Base-by-base conservation (phyloP, 2,113 vertebrate genomes). In the Atrichornis clamosus region DNA sequence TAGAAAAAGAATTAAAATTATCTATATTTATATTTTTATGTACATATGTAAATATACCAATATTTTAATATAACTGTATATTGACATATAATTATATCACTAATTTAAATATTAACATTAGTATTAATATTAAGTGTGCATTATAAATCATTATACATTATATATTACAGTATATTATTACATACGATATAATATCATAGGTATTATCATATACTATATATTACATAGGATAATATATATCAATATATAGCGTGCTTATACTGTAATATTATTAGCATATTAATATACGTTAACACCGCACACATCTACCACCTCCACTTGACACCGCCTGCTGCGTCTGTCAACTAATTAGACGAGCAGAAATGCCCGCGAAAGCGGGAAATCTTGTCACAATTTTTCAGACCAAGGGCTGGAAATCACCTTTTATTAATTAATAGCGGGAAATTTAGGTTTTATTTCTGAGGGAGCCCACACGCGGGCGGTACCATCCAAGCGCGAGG, bases 241-340 rank as follows among this genome's bases (percentile, higher is more conserved):
- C n/a, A 47, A 14, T 2, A 33, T 10, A 6, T 4, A 4, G 9
- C 15, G 22, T 18, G 44, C 39, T 37, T 37, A 15, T 27, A 37
- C 13, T 6, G 27, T 7, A 37, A 7, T 9, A 33, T 39, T 46
- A 37, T 14, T 5, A 50, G 4, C 0, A 13, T 13, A 21, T 15
- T n/a, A 47, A 69, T 23, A 37, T 1, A 6, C 8, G 18, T 44
- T 37, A 42, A 50, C 5, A 46, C 8, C 13, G 0, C 33, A 32
- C 53, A 62, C 16, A 68, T 55, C 68, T 32, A 68, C 64, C n/a
- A 10, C 18, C 73, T 53, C 37, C 32, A 6, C 55, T 74, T 20
- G 47, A 28, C 64, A 13, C 8, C 19, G 20, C 56, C 81, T 26
- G 44, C 50, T 60, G 60, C 11, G 3, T 22, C 1, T 46, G 28